phyloP scores from a whole-genome alignment of 2,888 invertebrate species.

The Criorhina ranunculi region DNA sequence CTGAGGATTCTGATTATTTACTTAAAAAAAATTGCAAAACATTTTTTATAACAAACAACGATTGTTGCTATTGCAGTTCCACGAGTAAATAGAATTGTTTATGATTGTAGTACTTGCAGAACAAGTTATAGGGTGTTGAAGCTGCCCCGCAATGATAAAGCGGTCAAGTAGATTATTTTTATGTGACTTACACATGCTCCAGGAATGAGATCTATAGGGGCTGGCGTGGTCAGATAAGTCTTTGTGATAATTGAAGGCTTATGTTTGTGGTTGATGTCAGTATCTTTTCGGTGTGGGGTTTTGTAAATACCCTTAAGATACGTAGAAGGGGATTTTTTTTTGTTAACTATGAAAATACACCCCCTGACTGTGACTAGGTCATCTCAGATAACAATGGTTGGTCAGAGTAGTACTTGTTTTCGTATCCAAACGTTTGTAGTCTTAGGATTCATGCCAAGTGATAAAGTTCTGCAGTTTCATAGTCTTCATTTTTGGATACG shows the following conservation, averaged over 20 bases:
- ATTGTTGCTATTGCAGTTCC: constrained; percentile 3
- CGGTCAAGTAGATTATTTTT: constrained; percentile 28
- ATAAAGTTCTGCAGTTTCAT: too few relatives aligned
- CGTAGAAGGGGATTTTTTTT: background rate
- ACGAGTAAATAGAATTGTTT: constrained; percentile 4
- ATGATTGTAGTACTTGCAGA: background rate
- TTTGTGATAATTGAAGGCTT: constrained; percentile 4
- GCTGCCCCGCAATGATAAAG: constrained; percentile 14
- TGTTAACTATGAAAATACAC: background rate
- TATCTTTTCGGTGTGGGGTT: background rate
- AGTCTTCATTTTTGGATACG: too few relatives aligned
- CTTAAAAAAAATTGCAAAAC: background rate
- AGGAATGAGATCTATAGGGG: background rate
- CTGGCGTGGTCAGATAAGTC: constrained; percentile 14
- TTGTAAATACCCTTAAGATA: background rate
- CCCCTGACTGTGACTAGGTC: too few relatives aligned
- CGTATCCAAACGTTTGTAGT: too few relatives aligned
- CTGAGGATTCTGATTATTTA: constrained; percentile 1
- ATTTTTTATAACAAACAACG: background rate
- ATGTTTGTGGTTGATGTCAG: background rate
- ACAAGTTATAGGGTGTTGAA: background rate
- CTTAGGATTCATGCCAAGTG: too few relatives aligned
- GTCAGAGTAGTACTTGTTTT: too few relatives aligned
- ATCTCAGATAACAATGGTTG: too few relatives aligned
- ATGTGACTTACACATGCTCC: background rate